Percentiles rank a stretch among this genome's conserved stretches.
Evolutionary conservation across 2,797 vertebrate genomes (phyloP).

Genomic region (Lepus oiostolus): DNA sequence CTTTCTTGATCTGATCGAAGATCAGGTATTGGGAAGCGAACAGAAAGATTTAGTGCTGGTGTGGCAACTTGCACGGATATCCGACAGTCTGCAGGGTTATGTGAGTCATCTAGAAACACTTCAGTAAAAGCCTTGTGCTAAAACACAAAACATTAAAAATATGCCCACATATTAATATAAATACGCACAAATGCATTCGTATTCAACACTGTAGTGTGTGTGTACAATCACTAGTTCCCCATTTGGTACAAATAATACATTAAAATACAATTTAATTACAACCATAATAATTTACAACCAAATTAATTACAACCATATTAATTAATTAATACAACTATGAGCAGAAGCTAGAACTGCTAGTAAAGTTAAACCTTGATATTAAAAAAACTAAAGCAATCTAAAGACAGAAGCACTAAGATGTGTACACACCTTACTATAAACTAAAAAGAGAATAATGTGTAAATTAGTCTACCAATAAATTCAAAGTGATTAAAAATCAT

Average conservation of each 20-base stretch:
- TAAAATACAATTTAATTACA: neutral
- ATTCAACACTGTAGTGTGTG: neutral
- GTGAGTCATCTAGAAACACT: constrained; percentile 97
- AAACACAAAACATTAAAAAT: constrained; percentile 60
- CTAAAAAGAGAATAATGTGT: neutral
- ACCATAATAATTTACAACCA: neutral
- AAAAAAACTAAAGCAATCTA: constrained; percentile 24
- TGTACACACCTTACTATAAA: neutral
- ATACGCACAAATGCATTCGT: neutral
- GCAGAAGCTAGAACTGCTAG: constrained; percentile 5
- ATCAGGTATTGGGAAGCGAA: constrained; percentile 98
- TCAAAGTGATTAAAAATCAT: constrained; percentile 29
- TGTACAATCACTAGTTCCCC: neutral
- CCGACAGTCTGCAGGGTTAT: constrained; percentile 94
- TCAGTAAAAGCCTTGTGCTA: constrained; percentile 99
- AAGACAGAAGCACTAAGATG: neutral
- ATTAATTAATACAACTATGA: neutral
- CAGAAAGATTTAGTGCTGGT: constrained; percentile 92
- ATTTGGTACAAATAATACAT: neutral
- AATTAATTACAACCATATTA: neutral
- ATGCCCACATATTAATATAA: constrained; percentile 18
- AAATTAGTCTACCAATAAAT: constrained; percentile 26
- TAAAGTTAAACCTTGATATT: constrained; percentile 26
- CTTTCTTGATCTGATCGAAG: constrained; percentile 98
- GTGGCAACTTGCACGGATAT: constrained; percentile 93